Base-by-base conservation (phyloP, 2,797 vertebrate species). In the Crypturellus tataupa region DNA sequence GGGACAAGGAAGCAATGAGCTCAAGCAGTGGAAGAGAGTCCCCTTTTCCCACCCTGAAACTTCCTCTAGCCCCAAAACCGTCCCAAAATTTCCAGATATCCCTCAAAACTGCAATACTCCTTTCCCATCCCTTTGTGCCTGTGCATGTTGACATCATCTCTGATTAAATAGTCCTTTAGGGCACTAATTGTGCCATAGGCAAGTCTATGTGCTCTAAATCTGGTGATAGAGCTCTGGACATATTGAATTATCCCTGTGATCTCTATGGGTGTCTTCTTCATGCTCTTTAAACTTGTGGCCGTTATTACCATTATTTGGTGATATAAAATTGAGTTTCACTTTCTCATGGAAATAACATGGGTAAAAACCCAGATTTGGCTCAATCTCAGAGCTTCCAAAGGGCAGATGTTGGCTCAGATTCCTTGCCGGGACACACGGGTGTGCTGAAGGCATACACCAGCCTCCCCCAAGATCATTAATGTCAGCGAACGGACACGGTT, bases 231-330 rank as follows among this genome's bases (percentile, higher is more conserved):
- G 68, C 55, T 37, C 42, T 51, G 29, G 42, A 39, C 16, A 20
- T 12, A 2, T 29, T 23, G n/a, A 27, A 5, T 24, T 63, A 37
- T 14, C 35, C 42, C n/a, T 51, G 3, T 0, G 20, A 20, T 14
- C 27, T 49, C 42, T 24, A 5, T 5, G 39, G 70, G 9, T 31
- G 37, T 21, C 9, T 58, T n/a, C 47, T 70, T 35, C 25, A 53
- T 31, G 44, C 0, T 1, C 37, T 35, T 76, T 27, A 37, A 21
- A 7, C 24, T 3, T 2, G 6, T 17, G 27, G 27, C 33, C 27
- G 5, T 76, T 39, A 51, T 31, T 12, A 59, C 24, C 0, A 4
- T 31, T 40, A 35, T 51, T 59, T 40, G 29, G 44, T n/a, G 44
- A 65, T 25, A 46, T 19, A 39, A 53, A 76, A 39, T 11, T 6